Conservation (phyloP, 2,797 vertebrate species). For the Melanogrammus aeglefinus region DNA sequence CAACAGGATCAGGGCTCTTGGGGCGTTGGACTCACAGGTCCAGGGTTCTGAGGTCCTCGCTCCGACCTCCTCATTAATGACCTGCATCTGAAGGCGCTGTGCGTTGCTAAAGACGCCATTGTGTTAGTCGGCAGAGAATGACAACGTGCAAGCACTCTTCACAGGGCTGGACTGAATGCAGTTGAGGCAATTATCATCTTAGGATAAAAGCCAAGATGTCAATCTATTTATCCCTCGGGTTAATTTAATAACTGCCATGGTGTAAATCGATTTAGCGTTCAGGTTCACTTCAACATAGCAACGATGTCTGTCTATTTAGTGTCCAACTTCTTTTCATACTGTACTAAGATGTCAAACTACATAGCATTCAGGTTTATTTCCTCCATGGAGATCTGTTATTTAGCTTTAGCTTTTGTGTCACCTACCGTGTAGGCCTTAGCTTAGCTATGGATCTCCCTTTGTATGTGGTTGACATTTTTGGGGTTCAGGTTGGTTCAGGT, state of each 20-base stretch:
- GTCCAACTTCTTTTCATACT: not conserved
- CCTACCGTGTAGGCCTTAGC: not conserved
- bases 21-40: not conserved
- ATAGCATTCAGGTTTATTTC: not conserved
- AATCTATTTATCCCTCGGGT: not conserved
- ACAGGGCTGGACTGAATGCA: not conserved
- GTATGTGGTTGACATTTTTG: not conserved
- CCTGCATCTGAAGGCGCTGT: not conserved
- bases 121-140: not conserved
- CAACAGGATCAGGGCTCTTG: not conserved
- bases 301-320: not conserved
- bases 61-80: not conserved
- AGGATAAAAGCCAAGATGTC: not conserved
- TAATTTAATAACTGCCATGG: not conserved
- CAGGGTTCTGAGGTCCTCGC: not conserved
- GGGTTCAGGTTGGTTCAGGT: not conserved
- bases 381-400: not conserved
- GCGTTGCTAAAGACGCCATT: not conserved
- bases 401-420: not conserved
- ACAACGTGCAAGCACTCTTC: not conserved
- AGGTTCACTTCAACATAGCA: not conserved
- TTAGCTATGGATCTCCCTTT: not conserved
- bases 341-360: not conserved
- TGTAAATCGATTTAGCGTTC: not conserved
- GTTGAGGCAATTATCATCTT: not conserved